Evolutionary conservation across 35 echinoderm and acorn worm genomes (phyloP).

Genomic region (Apostichopus japonicus): DNA sequence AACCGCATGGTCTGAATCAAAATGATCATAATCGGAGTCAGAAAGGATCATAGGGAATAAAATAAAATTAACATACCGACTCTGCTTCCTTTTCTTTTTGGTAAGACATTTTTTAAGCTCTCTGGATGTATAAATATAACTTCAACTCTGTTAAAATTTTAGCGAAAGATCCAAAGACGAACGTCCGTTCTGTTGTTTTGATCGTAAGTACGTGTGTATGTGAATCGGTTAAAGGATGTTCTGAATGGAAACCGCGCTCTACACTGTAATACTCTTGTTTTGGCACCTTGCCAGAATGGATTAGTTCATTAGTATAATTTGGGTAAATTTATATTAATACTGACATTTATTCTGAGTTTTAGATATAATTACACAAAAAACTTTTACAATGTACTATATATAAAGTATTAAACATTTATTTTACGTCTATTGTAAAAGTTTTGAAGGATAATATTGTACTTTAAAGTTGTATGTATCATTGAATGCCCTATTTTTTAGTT

Average conservation of each 20-base stretch:
- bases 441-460: too few species aligned
- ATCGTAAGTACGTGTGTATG: not conserved
- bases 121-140: not conserved
- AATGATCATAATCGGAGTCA: not conserved
- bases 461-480: too few species aligned
- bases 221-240: not conserved
- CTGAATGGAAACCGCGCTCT: not conserved
- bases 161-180: not conserved
- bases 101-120: not conserved
- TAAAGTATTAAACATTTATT: too few species aligned
- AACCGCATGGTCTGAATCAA: not conserved
- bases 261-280: not conserved
- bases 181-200: not conserved
- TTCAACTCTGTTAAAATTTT: not conserved
- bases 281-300: not conserved
- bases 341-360: too few species aligned
- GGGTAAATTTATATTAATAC: too few species aligned
- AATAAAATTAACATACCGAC: constrained; percentile 9
- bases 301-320: too few species aligned
- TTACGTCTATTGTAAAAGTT: too few species aligned
- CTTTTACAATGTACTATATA: too few species aligned
- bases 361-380: too few species aligned
- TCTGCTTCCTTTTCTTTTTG: constrained; percentile 34
- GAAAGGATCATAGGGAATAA: not conserved
- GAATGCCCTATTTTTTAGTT: too few species aligned